A percentile compares a stretch with the other conserved stretches of the same genome.
Conservation (phyloP, 2,888 invertebrate species). For the Amiota minor region DNA sequence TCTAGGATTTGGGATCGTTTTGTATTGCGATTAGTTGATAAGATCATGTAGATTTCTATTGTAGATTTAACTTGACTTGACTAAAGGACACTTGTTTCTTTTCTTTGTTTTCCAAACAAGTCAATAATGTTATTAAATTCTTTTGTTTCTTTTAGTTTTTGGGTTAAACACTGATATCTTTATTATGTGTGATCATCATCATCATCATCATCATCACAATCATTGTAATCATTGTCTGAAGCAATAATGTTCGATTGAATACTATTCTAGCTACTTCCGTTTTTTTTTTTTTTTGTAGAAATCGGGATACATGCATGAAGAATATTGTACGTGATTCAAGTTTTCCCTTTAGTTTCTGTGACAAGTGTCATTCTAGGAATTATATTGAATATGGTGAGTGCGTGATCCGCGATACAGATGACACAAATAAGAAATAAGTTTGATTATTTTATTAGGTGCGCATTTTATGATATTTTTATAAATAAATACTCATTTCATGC, state of each 20-base stretch:
- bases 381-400: neutral
- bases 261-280: constrained; percentile 51
- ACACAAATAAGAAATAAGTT: no score
- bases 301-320: constrained; percentile 47
- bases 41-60: neutral
- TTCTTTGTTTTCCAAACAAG: no score
- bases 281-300: constrained; percentile 54
- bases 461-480: no score
- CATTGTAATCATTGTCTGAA: constrained; percentile 14
- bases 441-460: no score
- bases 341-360: constrained; percentile 12
- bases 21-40: constrained; percentile 26
- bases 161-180: constrained; percentile 44
- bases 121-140: no score
- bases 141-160: no score
- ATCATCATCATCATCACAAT: constrained; percentile 39
- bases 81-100: no score
- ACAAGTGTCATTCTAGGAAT: constrained; percentile 54
- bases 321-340: constrained; percentile 50
- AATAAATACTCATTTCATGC: no score
- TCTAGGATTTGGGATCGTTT: constrained; percentile 30
- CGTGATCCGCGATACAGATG: no score
- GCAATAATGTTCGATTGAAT: neutral
- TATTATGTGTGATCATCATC: constrained; percentile 43
- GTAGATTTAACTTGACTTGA: no score